Evolutionary conservation across 2,113 vertebrate genomes (phyloP), one percentile per base, ranked within the genome.

Genomic region (Microcebus tavaratra): DNA sequence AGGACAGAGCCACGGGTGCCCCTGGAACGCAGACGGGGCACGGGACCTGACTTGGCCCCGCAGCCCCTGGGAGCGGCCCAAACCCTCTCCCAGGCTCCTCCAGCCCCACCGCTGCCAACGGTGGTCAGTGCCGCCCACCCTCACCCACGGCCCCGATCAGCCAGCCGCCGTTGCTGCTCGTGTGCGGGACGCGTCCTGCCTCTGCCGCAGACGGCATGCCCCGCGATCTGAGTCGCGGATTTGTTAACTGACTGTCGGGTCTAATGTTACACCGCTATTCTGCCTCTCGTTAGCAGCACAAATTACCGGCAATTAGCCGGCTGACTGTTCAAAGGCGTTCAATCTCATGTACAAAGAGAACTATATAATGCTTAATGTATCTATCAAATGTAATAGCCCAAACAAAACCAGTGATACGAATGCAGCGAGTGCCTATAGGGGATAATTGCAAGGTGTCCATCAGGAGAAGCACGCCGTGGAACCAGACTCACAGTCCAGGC

Each of bases 231-330:
- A 98, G 98, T 98, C 98, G 98, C 98, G 98, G 97, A 98, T 99
- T 98, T 98, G 98, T 99, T 99, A 99, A 99, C 98, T 98, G 98
- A 98, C 98, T 99, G 98, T 99, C 98, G 98, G 98, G 98, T 96
- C 98, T 99, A 99, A 99, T 98, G 98, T 98, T 98, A 98, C 97
- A 98, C 98, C 98, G 98, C 98, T 98, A 98, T 99, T 99, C 98
- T 98, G 99, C 97, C 97, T 98, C 98, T 99, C 98, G 98, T 99
- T 99, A 99, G 98, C 97, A 98, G 98, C 99, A 98, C 99, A 99
- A 99, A 99, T 99, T 99, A 99, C 98, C 97, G 97, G 99, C 99
- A 99, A 99, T 99, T 99, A 99, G 98, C 99, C 50, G 98, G 98
- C 98, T 99, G 98, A 99, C 98, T 99, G 98, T 99, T 99, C 98